Conservation (phyloP, 2,888 invertebrate genomes). For the Heliconius ismenius region DNA sequence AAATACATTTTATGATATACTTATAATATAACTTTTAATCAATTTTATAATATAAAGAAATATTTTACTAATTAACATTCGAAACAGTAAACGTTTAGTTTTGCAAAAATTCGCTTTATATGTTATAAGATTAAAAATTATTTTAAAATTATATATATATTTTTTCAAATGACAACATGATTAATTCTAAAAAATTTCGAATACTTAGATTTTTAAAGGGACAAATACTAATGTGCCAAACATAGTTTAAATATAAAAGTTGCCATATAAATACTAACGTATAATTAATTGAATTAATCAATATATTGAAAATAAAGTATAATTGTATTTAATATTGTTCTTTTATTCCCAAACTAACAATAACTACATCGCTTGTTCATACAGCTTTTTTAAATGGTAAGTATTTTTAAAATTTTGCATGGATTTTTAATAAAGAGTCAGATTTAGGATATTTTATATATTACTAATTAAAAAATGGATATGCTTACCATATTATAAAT, state of each 20-base stretch:
- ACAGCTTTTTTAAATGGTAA: conserved; percentile 24
- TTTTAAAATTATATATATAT: conserved; percentile 6
- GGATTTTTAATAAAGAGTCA: conserved; percentile 9
- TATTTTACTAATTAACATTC: not conserved
- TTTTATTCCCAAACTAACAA: conserved; percentile 30
- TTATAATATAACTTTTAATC: not conserved
- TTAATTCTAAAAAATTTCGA: not conserved
- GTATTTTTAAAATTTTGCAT: conserved; percentile 29
- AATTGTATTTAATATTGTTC: conserved; percentile 27
- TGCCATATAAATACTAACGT: conserved; percentile 13
- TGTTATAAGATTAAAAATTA: not conserved
- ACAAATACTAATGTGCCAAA: conserved; percentile 14
- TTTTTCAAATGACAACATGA: conserved; percentile 11
- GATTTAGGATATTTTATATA: not conserved
- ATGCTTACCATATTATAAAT: not conserved
- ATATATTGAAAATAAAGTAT: conserved; percentile 30
- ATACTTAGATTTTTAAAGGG: not conserved
- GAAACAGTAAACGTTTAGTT: not conserved
- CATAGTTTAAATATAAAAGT: not conserved
- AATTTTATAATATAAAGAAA: not conserved
- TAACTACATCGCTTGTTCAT: conserved; percentile 23
- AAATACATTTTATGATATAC: not conserved
- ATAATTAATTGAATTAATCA: not conserved
- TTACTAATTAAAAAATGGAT: not conserved
- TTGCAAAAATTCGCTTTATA: not conserved